Percentiles rank a stretch among this genome's conserved stretches.
Conservation (phyloP, 2,113 vertebrate genomes). For the Neopipo cinnamomea region DNA sequence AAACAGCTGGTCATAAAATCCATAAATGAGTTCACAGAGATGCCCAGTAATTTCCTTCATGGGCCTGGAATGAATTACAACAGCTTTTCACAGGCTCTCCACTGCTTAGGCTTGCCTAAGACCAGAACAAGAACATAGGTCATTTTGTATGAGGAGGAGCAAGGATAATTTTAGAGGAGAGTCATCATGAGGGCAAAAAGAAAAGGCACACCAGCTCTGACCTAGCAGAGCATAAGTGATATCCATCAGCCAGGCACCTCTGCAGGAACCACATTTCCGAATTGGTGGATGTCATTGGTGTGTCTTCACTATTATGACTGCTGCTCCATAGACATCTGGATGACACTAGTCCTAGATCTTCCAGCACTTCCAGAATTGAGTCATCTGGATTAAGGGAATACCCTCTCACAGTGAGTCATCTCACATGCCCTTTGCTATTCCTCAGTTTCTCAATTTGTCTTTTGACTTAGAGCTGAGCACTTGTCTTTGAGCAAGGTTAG, state of each 20-base stretch:
- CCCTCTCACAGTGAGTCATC: background rate
- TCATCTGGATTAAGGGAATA: background rate
- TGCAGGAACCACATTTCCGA: background rate
- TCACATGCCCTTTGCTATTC: background rate
- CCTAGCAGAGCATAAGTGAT: rapidly evolving
- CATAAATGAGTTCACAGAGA: background rate
- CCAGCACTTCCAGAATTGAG: background rate
- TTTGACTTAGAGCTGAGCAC: background rate
- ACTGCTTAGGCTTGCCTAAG: background rate
- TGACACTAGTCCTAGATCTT: background rate
- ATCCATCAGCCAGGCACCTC: rapidly evolving
- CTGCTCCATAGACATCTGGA: background rate
- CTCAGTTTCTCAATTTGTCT: background rate
- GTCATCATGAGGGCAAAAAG: background rate
- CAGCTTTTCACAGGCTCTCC: background rate
- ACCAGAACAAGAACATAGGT: background rate
- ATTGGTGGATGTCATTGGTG: background rate
- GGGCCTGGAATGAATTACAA: background rate
- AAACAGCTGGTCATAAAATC: background rate
- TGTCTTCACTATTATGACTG: background rate
- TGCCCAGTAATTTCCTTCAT: background rate
- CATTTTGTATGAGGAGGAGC: background rate
- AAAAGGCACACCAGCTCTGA: background rate
- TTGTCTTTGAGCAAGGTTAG: background rate
- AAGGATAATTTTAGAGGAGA: background rate